Conservation (phyloP, 2,888 invertebrate genomes). For the Pyrochroa serraticornis region DNA sequence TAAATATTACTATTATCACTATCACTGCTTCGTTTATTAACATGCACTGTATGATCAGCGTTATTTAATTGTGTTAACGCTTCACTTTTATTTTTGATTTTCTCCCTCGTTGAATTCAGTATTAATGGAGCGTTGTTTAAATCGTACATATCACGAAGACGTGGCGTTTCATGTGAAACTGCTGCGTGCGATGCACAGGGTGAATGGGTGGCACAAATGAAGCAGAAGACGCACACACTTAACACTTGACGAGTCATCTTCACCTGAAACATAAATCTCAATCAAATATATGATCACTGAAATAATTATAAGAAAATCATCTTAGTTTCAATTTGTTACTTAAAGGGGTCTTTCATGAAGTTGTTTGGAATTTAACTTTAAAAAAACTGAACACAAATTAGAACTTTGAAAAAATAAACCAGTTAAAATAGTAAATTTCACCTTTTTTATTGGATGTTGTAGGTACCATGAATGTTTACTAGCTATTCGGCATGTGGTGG, state of each 20-base stretch:
- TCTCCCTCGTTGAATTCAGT: conserved; percentile 33
- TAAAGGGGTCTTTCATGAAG: no score
- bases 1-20: conserved; percentile 30
- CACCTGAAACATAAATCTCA: neutral
- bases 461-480: no score
- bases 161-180: conserved; percentile 39
- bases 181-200: conserved; percentile 75
- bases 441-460: no score
- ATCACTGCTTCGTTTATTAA: conserved; percentile 34
- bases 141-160: conserved; percentile 37
- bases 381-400: no score
- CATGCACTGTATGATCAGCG: conserved; percentile 26
- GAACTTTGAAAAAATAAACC: no score
- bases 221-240: conserved; percentile 83
- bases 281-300: neutral
- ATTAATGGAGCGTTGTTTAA: conserved; percentile 31
- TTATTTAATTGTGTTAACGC: conserved; percentile 20
- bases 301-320: neutral
- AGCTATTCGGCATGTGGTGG: no score
- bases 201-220: conserved; percentile 77
- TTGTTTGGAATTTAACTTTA: no score
- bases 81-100: conserved; percentile 38
- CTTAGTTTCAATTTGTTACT: no score
- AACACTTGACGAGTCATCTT: conserved; percentile 69
- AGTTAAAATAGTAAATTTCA: no score